Conservation (phyloP, 1,140 invertebrate species). For the Dysdera silvatica region DNA sequence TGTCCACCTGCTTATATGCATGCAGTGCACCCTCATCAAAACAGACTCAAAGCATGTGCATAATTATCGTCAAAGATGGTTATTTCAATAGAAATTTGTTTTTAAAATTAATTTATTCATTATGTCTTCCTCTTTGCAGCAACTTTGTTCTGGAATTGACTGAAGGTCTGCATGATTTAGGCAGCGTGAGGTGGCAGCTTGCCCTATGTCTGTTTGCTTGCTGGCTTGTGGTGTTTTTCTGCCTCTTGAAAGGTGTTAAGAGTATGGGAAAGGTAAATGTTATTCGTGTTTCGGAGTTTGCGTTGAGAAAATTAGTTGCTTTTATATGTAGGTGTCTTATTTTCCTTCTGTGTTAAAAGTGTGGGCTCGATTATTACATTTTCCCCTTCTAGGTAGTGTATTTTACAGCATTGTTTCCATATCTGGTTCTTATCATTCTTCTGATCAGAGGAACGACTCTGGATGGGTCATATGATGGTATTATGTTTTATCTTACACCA, state of each 20-base stretch:
- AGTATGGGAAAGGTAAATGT: constrained; percentile 81
- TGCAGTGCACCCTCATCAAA: too few relatives aligned
- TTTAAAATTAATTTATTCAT: too few relatives aligned
- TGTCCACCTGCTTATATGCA: too few relatives aligned
- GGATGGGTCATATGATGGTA: constrained; percentile 74
- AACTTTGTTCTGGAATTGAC: constrained; percentile 69
- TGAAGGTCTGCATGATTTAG: constrained; percentile 69
- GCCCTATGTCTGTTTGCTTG: constrained; percentile 81
- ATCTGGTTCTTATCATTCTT: constrained; percentile 88
- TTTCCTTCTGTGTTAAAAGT: neutral
- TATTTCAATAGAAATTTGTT: too few relatives aligned
- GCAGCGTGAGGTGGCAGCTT: constrained; percentile 88
- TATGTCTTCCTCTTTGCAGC: constrained; percentile 36
- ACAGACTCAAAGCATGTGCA: too few relatives aligned
- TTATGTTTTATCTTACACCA: constrained; percentile 78
- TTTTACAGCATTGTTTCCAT: constrained; percentile 92
- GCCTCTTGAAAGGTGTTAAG: constrained; percentile 96
- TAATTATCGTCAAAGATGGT: too few relatives aligned
- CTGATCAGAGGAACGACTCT: constrained; percentile 85
- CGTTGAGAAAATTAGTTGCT: neutral
- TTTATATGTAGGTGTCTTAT: neutral
- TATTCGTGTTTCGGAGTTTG: neutral
- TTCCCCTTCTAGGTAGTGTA: constrained; percentile 70
- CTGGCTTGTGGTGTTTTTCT: constrained; percentile 92
- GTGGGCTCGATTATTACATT: neutral